Evolutionary conservation across 2,797 vertebrate species (phyloP).

Genomic region (Liasis olivaceus): DNA sequence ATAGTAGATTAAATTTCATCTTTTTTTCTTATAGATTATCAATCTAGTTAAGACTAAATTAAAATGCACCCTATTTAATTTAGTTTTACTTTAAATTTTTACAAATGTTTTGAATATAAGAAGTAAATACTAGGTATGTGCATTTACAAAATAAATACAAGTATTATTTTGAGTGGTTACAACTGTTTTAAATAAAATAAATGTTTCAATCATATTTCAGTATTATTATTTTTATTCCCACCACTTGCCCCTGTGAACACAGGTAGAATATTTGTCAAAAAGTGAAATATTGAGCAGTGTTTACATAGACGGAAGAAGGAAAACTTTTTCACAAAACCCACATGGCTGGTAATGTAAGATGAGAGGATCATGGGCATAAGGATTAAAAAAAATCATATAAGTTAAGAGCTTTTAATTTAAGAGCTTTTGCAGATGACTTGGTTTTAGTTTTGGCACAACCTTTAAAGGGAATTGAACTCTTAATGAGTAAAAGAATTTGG

Average conservation of each 20-base stretch:
- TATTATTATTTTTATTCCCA: not conserved
- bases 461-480: too few species aligned
- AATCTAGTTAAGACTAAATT: constrained; percentile 73
- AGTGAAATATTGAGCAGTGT: constrained; percentile 36
- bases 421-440: too few species aligned
- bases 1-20: constrained; percentile 69
- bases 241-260: constrained; percentile 20
- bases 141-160: constrained; percentile 5
- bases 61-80: constrained; percentile 69
- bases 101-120: constrained; percentile 54
- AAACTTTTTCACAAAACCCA: constrained; percentile 54
- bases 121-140: constrained; percentile 13
- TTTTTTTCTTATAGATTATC: constrained; percentile 27
- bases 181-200: not conserved
- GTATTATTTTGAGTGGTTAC: not conserved
- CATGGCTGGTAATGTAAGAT: constrained; percentile 57
- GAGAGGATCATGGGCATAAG: too few species aligned
- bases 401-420: too few species aligned
- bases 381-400: too few species aligned
- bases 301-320: constrained; percentile 52
- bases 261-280: constrained; percentile 45
- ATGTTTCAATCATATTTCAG: not conserved
- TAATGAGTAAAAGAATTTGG: too few species aligned
- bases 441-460: too few species aligned
- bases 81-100: constrained; percentile 37